Base-by-base conservation (phyloP, 2,888 invertebrate genomes). In the Lydus trimaculatus region DNA sequence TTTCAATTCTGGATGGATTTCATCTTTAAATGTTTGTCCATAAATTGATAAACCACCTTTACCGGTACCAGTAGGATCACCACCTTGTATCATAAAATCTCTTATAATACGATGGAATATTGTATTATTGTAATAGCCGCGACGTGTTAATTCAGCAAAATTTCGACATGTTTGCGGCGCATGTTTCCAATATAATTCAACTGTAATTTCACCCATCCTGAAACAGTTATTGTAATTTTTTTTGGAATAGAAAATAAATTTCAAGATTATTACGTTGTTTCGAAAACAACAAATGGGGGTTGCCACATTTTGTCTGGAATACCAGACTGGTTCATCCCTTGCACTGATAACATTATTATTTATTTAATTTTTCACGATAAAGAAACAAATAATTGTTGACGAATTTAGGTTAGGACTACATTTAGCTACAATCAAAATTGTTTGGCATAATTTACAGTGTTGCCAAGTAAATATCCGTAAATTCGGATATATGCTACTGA, bases 161-260 rank as follows among this genome's bases (percentile, higher is more conserved):
- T 99, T 99, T 80, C 96, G 89, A 78, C 99, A 99, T 0, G 99
- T 98, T 76, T 92, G 91, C n/a, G 99, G 99, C 0, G 99, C 93
- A 83, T 99, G 98, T 83, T 96, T 95, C 99, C 99, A 99, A 82
- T 99, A 99, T 73, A 99, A 88, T 85, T 99, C 99, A 61, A 99
- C 86, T 0, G 91, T 89, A 62, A 99, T 88, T 79, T 93, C 93
- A 0, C 99, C 99, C 97, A 99, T 98, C 59, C 96, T 96, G 83
- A 63, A 87, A 43, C n/a, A n/a, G n/a, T n/a, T n/a, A 64, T 59
- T 36, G 36, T 13, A 33, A 7, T 36, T 15, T 36, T 36, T 36
- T 36, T 36, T 36, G 13, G 36, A n/a, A 6, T 58, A 33, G 11
- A 13, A 11, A 56, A 60, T 20, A 33, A 15, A 20, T 28, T 28